A percentile compares a stretch with the other conserved stretches of the same genome.
phyloP scores from a whole-genome alignment of 2,797 vertebrate species.

The Oreochromis mossambicus region DNA sequence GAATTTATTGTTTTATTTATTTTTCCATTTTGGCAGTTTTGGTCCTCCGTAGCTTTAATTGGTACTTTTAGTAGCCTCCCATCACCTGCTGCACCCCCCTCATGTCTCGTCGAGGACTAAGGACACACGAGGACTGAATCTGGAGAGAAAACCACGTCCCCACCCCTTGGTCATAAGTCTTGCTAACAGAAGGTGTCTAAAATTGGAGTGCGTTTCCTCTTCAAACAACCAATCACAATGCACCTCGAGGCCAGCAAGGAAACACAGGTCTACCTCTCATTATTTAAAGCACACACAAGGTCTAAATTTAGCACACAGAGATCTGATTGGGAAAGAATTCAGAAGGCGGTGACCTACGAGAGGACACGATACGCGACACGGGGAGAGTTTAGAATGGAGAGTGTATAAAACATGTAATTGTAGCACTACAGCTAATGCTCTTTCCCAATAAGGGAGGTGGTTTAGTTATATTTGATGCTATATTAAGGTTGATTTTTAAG shows the following conservation, averaged over 20 bases:
- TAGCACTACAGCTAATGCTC: background rate
- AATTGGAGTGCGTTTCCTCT: conserved; percentile 32
- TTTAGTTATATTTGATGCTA: background rate
- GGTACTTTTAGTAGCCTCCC: background rate
- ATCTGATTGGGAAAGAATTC: background rate
- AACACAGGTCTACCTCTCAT: conserved; percentile 16
- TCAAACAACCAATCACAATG: conserved; percentile 34
- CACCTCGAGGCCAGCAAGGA: conserved; percentile 8
- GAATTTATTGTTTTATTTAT: background rate
- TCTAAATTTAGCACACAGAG: background rate
- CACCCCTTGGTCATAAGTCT: conserved; percentile 8
- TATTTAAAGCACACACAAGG: conserved; percentile 10
- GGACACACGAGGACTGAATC: background rate
- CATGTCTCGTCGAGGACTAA: background rate
- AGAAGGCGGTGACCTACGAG: background rate
- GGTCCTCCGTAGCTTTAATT: background rate
- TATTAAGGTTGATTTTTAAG: conserved; percentile 19
- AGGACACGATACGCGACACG: background rate
- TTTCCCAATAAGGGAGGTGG: background rate
- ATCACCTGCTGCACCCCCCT: background rate
- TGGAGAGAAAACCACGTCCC: background rate
- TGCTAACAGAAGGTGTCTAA: conserved; percentile 50
- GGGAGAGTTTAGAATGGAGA: background rate
- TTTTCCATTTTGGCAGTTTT: background rate
- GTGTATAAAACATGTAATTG: background rate